Evolutionary conservation across 2,797 vertebrate species (phyloP).

Genomic region (Tachyglossus aculeatus): DNA sequence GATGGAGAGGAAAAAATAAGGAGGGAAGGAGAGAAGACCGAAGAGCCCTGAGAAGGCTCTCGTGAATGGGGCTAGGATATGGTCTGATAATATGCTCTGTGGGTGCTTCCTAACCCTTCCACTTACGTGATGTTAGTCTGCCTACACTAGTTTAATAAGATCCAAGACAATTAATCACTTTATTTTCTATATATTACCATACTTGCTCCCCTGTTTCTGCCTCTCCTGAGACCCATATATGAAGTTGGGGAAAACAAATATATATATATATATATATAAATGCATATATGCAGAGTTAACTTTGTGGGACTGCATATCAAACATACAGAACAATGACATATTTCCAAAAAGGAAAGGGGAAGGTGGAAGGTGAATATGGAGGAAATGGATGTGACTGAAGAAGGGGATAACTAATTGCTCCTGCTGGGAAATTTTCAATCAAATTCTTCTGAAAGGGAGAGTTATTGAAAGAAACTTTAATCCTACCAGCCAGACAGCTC

Average conservation of each 20-base stretch:
- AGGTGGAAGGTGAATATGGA: constrained; percentile 9
- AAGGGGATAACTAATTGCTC: constrained; percentile 56
- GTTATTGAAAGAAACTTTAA: constrained; percentile 81
- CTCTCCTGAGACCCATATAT: neutral
- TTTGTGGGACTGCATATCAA: neutral
- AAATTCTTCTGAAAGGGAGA: constrained; percentile 73
- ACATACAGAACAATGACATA: constrained; percentile 43
- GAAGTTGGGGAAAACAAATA: neutral
- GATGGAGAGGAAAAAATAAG: neutral
- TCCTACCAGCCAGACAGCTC: constrained; percentile 71
- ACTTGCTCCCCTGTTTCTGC: neutral
- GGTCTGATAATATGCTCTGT: neutral
- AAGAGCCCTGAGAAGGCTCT: neutral
- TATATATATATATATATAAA: neutral
- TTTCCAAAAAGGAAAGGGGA: neutral
- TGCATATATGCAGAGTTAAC: constrained; percentile 1
- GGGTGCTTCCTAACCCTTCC: neutral
- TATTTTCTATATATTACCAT: neutral
- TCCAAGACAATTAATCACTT: neutral
- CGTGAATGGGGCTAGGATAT: neutral
- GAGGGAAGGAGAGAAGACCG: neutral
- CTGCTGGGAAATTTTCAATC: constrained; percentile 78
- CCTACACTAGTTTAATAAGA: neutral
- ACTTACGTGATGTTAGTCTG: neutral
- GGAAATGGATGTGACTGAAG: constrained; percentile 8